These are phyloP conservation scores for Pemphigus obesinymphae DNA, from an alignment of 1,140 invertebrate genomes.

Conservation along the genomic window DNA sequence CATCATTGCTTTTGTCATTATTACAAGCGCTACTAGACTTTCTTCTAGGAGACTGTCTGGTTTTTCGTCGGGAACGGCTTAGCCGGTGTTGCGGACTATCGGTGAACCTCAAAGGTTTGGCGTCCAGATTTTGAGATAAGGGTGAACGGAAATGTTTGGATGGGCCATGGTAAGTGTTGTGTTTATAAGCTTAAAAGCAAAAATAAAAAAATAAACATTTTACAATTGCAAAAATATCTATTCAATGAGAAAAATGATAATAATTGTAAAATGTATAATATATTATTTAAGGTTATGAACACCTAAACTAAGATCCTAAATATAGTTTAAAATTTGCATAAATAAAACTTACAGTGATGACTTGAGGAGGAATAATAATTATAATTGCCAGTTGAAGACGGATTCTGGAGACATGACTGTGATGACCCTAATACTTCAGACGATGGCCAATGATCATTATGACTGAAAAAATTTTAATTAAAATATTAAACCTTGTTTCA, in stretches of 20 bases:
- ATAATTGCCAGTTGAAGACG: background rate
- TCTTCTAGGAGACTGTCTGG: background rate
- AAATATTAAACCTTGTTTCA: background rate
- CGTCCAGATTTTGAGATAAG: conserved; percentile 51
- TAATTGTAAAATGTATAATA: no score
- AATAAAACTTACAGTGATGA: background rate
- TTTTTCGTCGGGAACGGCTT: conserved; percentile 26
- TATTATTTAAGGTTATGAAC: no score
- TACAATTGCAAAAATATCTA: no score
- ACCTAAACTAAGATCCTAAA: no score
- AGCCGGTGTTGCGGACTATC: conserved; percentile 69
- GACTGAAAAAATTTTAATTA: background rate
- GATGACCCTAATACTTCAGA: background rate
- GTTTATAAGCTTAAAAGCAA: conserved; percentile 58
- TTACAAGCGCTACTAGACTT: background rate
- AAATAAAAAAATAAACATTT: background rate
- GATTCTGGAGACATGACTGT: no score
- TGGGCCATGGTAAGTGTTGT: conserved; percentile 88
- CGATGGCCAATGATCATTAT: background rate
- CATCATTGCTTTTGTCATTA: background rate
- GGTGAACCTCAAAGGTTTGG: conserved; percentile 66
- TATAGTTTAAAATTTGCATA: no score
- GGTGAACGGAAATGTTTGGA: conserved; percentile 63
- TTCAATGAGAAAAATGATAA: no score
- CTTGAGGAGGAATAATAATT: background rate